Evolutionary conservation across 2,888 invertebrate species (phyloP).

Genomic region (Tenthredo livida): DNA sequence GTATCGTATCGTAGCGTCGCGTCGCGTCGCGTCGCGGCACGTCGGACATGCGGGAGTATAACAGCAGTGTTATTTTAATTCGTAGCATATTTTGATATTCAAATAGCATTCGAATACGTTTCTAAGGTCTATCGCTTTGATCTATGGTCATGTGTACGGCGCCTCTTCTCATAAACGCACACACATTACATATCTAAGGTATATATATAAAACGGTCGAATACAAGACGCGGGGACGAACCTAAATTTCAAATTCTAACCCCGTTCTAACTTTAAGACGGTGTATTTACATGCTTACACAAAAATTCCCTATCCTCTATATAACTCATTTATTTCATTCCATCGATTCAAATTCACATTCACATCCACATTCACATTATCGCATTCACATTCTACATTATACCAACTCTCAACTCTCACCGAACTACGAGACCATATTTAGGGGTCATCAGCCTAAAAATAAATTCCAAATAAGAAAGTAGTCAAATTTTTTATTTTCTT

Average conservation of each 20-base stretch:
- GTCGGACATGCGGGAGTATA: slow-evolving; percentile 1
- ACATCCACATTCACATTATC: background rate
- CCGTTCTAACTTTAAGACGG: background rate
- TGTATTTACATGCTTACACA: background rate
- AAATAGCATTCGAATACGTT: slow-evolving; percentile 29
- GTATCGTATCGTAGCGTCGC: too few relatives aligned
- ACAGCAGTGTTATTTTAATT: slow-evolving; percentile 42
- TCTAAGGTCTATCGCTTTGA: background rate
- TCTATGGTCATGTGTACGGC: slow-evolving; percentile 7
- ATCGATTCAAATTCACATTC: background rate
- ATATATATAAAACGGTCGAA: background rate
- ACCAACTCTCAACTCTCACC: background rate
- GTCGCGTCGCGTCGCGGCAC: background rate
- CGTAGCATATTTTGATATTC: slow-evolving; percentile 47
- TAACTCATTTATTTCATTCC: background rate
- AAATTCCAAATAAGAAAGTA: background rate
- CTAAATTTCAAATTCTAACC: background rate
- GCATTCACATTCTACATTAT: background rate
- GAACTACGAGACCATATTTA: background rate
- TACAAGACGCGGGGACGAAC: background rate
- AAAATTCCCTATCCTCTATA: background rate
- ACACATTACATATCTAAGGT: background rate
- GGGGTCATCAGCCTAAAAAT: background rate
- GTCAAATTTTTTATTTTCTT: too few relatives aligned
- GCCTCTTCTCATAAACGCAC: background rate